Evolutionary conservation across 2,888 invertebrate genomes (phyloP).

Genomic region (Notodonta dromedarius): DNA sequence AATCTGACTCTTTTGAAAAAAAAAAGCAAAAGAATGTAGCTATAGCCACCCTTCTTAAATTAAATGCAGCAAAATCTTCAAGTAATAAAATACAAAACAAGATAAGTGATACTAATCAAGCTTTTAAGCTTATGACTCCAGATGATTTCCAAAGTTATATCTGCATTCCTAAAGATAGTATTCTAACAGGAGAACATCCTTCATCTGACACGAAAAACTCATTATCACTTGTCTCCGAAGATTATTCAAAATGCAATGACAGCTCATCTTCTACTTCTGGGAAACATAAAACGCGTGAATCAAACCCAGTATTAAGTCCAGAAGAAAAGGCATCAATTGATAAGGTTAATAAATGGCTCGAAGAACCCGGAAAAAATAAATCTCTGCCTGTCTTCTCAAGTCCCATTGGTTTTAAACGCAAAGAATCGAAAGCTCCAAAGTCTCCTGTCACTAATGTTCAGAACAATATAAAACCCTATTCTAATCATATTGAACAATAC

Average conservation of each 20-base stretch:
- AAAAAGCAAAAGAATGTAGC: slow-evolving; percentile 61
- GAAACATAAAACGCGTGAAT: neutral
- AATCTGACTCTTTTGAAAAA: slow-evolving; percentile 39
- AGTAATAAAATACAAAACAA: slow-evolving; percentile 4
- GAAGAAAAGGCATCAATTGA: slow-evolving; percentile 45
- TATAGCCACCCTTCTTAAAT: slow-evolving; percentile 56
- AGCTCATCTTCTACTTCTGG: neutral
- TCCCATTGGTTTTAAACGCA: slow-evolving; percentile 47
- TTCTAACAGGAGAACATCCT: neutral
- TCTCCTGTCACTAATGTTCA: slow-evolving; percentile 15
- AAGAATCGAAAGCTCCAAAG: slow-evolving; percentile 21
- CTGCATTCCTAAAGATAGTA: no score
- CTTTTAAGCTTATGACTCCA: slow-evolving; percentile 53
- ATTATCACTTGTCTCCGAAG: neutral
- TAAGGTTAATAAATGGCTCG: slow-evolving; percentile 54
- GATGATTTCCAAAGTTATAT: slow-evolving; percentile 43
- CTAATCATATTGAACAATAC: slow-evolving; percentile 20
- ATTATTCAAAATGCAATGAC: neutral
- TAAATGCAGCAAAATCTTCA: slow-evolving; percentile 41
- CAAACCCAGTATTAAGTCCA: slow-evolving; percentile 24
- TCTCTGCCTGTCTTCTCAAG: slow-evolving; percentile 28
- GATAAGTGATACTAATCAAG: slow-evolving; percentile 13
- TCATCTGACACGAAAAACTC: neutral
- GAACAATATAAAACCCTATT: slow-evolving; percentile 14
- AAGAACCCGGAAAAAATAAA: slow-evolving; percentile 23